Evolutionary conservation across 2,888 invertebrate genomes (phyloP).

Genomic region (Sesia apiformis): DNA sequence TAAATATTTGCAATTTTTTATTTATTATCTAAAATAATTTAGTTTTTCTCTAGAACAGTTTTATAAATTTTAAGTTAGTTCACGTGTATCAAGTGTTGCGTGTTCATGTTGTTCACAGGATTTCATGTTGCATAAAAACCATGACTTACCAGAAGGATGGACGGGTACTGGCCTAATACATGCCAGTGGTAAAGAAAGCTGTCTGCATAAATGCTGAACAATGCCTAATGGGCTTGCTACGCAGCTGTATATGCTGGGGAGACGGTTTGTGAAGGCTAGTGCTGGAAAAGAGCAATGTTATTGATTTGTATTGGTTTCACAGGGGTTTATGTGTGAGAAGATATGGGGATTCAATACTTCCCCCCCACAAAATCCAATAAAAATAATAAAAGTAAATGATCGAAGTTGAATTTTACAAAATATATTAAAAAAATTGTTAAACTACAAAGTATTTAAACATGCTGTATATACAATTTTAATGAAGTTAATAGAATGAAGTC

Average conservation of each 20-base stretch:
- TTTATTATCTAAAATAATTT: neutral
- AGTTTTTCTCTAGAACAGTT: too few species aligned
- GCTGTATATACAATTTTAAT: too few species aligned
- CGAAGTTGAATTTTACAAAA: too few species aligned
- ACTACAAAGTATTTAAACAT: too few species aligned
- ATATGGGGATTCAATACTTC: too few species aligned
- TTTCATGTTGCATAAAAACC: neutral
- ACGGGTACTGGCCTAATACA: conserved; percentile 91
- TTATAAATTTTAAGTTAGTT: neutral
- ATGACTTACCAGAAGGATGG: conserved; percentile 71
- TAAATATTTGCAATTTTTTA: neutral
- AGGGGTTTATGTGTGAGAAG: too few species aligned
- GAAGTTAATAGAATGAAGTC: too few species aligned
- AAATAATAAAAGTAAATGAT: too few species aligned
- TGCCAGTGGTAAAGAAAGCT: conserved; percentile 88
- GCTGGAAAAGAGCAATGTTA: conserved; percentile 26
- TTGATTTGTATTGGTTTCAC: neutral
- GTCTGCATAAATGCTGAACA: conserved; percentile 86
- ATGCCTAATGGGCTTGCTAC: conserved; percentile 85
- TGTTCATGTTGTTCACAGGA: neutral
- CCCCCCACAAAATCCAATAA: too few species aligned
- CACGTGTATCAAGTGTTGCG: too few species aligned
- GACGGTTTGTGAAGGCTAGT: conserved; percentile 84
- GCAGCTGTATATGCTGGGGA: conserved; percentile 91
- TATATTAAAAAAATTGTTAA: too few species aligned